Percentiles rank a stretch among this genome's conserved stretches.
Conservation (phyloP, 2,797 vertebrate species). For the Phataginus tricuspis region DNA sequence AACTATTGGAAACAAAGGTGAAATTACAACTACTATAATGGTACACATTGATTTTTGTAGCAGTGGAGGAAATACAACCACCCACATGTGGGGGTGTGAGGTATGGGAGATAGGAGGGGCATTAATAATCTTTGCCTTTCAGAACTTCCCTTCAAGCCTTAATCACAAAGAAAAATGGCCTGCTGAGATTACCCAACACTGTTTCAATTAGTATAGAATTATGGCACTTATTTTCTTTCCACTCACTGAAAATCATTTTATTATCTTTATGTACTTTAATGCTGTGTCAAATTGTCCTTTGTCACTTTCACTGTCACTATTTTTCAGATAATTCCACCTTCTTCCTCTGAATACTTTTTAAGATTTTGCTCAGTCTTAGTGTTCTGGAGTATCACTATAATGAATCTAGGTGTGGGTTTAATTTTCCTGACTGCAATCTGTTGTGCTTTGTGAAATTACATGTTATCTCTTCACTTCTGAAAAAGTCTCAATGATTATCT, state of each 20-base stretch:
- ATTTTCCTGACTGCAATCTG: background rate
- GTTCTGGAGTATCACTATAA: background rate
- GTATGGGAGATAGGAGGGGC: background rate
- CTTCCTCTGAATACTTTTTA: background rate
- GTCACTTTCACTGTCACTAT: background rate
- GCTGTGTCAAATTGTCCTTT: background rate
- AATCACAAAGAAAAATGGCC: background rate
- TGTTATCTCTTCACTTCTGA: background rate
- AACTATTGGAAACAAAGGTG: background rate
- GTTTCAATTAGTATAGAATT: background rate
- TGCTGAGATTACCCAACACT: background rate
- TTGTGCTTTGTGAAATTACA: background rate
- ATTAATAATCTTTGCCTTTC: background rate
- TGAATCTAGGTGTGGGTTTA: background rate
- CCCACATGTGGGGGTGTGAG: background rate
- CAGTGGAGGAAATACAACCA: background rate
- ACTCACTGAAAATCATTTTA: background rate
- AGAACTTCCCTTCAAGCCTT: background rate
- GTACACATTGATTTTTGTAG: background rate
- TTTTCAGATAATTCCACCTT: background rate
- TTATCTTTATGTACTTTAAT: background rate
- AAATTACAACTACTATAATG: background rate
- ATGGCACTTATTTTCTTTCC: background rate
- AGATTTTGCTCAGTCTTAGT: background rate
- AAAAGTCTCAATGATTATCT: background rate